phyloP scores from a whole-genome alignment of 2,888 invertebrate genomes.

The Stenolophus ochropezus region DNA sequence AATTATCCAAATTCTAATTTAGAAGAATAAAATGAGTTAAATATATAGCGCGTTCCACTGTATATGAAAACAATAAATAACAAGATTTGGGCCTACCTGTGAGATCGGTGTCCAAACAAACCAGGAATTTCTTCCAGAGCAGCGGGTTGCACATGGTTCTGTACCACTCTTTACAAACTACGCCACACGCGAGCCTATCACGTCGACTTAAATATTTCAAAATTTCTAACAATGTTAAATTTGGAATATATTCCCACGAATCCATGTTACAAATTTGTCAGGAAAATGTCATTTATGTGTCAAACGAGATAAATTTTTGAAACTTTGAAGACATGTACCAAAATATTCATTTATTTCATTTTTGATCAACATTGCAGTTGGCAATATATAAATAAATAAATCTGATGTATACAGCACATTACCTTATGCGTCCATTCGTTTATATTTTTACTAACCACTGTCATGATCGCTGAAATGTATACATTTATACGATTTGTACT shows the following conservation, averaged over 20 bases:
- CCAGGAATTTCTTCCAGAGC: slow-evolving; percentile 68
- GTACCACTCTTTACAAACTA: slow-evolving; percentile 68
- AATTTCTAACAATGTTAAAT: slow-evolving; percentile 67
- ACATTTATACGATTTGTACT: too few relatives aligned
- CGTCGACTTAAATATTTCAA: slow-evolving; percentile 67
- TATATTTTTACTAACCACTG: too few relatives aligned
- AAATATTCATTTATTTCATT: slow-evolving; percentile 36
- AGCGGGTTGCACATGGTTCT: slow-evolving; percentile 66
- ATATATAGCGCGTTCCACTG: too few relatives aligned
- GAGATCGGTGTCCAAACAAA: slow-evolving; percentile 69
- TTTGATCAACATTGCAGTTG: neutral
- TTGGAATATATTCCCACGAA: slow-evolving; percentile 66
- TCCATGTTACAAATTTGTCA: slow-evolving; percentile 52
- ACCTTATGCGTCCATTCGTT: too few relatives aligned
- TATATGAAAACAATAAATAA: neutral
- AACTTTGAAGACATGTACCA: slow-evolving; percentile 35
- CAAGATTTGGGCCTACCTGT: slow-evolving; percentile 63
- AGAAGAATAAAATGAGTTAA: too few relatives aligned
- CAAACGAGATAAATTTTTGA: slow-evolving; percentile 34
- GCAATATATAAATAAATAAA: slow-evolving; percentile 8
- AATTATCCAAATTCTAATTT: too few relatives aligned
- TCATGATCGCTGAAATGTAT: too few relatives aligned
- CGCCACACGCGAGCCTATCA: slow-evolving; percentile 68
- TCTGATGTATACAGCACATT: too few relatives aligned
- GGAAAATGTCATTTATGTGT: slow-evolving; percentile 5